Evolutionary conservation across 2,113 vertebrate species (phyloP), one percentile per base, ranked within the genome.

Genomic region (Calypte anna): DNA sequence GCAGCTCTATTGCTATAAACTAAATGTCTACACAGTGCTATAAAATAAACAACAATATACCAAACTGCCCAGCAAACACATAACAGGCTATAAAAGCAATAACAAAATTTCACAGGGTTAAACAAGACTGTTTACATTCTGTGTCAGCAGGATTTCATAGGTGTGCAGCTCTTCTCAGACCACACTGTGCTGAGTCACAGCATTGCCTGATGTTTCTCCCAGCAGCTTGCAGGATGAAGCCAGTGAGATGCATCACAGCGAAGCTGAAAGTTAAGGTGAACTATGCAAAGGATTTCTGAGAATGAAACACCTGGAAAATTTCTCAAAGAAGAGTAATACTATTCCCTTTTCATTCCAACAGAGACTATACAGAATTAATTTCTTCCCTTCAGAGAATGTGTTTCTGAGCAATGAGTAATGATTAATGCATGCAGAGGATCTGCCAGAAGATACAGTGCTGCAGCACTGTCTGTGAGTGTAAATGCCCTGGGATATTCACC

Each of bases 331-430:
- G 13, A 69, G n/a, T 59, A 70, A 82, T 61, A 33, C 24, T 14
- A 69, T 82, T 82, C 33, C 22, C 8, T 84, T 93, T 86, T 76
- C 24, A 51, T 51, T 89, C 46, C 70, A 89, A 76, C 51, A 74
- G 36, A 87, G 20, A 50, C 2, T 4, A 69, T 25, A 72, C 4
- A 76, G 40, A 84, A 84, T 69, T 73, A 1, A 36, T 76, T 91
- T 91, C 27, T 85, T 91, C 14, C 28, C 58, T 91, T 87, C 69
- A 30, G 30, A 95, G 30, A 36, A 87, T 46, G 15, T 43, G 23
- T 80, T 94, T 85, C 81, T 57, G 55, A 94, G 77, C 36, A 76
- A 54, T 27, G 36, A 87, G 43, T 70, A 88, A 93, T 80, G 8
- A 91, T 94, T 85, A 74, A 93, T 66, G 36, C 38, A 94, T 68